phyloP scores from a whole-genome alignment of 2,113 vertebrate species.

The Guaruba guarouba region DNA sequence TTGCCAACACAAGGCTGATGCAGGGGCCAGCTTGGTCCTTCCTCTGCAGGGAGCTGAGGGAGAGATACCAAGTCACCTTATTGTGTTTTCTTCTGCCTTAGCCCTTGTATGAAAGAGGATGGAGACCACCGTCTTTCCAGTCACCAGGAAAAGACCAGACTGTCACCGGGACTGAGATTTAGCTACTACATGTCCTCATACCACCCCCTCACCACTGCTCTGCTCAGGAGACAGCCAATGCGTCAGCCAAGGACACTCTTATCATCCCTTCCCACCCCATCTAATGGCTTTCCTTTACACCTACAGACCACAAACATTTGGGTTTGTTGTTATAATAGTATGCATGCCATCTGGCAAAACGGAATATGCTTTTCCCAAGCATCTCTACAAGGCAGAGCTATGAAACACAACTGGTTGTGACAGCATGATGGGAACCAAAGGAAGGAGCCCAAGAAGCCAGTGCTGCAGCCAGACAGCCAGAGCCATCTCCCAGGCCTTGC shows the following conservation, averaged over 20 bases:
- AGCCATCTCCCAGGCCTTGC: not conserved
- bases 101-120: not conserved
- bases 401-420: not conserved
- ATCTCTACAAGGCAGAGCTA: not conserved
- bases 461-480: not conserved
- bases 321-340: constrained; percentile 6
- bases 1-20: not conserved
- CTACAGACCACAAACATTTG: constrained; percentile 49
- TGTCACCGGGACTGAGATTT: not conserved
- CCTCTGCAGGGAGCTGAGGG: not conserved
- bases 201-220: accelerated
- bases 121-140: not conserved
- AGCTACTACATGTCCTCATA: accelerated
- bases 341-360: not conserved
- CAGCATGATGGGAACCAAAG: not conserved
- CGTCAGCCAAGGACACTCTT: not conserved
- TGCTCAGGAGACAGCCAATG: not conserved
- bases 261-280: not conserved
- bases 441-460: not conserved
- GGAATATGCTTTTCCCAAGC: not conserved
- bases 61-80: accelerated
- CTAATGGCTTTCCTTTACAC: constrained; percentile 16
- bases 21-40: not conserved
- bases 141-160: not conserved
- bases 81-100: not conserved